Base-by-base conservation (phyloP, 2,888 invertebrate genomes). In the Lasioglossum pauxillum region DNA sequence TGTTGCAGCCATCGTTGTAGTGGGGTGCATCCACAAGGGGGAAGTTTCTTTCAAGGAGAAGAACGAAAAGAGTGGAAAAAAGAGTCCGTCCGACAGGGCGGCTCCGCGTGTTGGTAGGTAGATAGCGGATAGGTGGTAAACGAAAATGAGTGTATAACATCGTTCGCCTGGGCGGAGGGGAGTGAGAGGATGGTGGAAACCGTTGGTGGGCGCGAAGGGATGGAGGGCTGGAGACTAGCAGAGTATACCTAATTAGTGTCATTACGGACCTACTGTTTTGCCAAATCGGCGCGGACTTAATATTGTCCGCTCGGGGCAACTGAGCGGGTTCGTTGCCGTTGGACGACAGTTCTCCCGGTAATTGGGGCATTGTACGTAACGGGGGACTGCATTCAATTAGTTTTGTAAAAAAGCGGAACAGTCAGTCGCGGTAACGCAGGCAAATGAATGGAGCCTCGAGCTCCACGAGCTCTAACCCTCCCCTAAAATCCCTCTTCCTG, bases 231-330 rank as follows among this genome's bases (percentile, higher is more conserved):
- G 78, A 77, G 88, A 82, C 78, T 84, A 83, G 90, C 87, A 89
- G 90, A 90, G 89, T 92, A 93, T 89, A 92, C 90, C 92, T 93
- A 94, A 94, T 94, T 94, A 94, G 92, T 92, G 84, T 90, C 91
- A 93, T 93, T 93, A 92, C 90, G 89, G 88, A 86, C 84, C 88
- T 79, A 91, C 90, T 93, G 92, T 93, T 93, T 93, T 93, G 90
- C 91, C 90, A 89, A 93, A 93, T 93, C 89, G 90, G 86, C 84
- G 86, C 86, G 79, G 92, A 92, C 88, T 92, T 93, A 91, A 92
- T 94, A 94, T 94, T 93, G 92, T 93, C 91, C 90, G 78, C 57
- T 75, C 12, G 57, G 83, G 75, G 72, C 80, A 60, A 81, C 74
- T 41, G 41, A 78, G 75, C 71, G 77, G 19, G 72, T 72, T 31